Evolutionary conservation across 2,797 vertebrate genomes (phyloP).

Genomic region (Vespertilio murinus): DNA sequence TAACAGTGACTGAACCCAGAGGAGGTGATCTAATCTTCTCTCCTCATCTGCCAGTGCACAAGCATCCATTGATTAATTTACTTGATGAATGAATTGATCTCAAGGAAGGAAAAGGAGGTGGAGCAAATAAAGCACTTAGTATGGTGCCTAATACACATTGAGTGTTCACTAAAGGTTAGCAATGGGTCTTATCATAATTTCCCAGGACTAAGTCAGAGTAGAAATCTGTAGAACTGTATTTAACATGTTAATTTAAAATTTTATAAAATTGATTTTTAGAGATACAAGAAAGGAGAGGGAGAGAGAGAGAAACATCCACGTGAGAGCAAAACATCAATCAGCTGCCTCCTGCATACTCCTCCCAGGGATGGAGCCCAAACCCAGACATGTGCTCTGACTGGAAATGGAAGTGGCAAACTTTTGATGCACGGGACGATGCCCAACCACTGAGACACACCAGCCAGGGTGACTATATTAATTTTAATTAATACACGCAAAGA

Average conservation of each 20-base stretch:
- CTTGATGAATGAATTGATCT: background rate
- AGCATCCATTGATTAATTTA: too few species aligned
- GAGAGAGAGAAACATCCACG: background rate
- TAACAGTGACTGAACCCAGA: background rate
- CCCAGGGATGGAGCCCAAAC: background rate
- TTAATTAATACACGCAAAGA: background rate
- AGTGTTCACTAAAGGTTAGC: rapidly evolving
- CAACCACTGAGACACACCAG: background rate
- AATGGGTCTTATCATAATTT: rapidly evolving
- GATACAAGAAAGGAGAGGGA: background rate
- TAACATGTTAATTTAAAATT: background rate
- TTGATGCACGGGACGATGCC: background rate
- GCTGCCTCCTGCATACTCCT: background rate
- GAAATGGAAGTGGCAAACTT: background rate
- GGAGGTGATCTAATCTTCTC: rapidly evolving
- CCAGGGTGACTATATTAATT: background rate
- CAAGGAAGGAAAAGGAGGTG: background rate
- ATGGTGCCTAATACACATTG: rapidly evolving
- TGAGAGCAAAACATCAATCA: background rate
- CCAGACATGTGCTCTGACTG: background rate
- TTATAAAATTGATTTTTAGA: background rate
- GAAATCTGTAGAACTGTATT: background rate
- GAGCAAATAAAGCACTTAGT: too few species aligned
- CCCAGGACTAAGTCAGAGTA: too few species aligned
- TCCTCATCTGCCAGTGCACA: background rate